Evolutionary conservation across 2,888 invertebrate species (phyloP).

Genomic region (Cerastis rubricosa): DNA sequence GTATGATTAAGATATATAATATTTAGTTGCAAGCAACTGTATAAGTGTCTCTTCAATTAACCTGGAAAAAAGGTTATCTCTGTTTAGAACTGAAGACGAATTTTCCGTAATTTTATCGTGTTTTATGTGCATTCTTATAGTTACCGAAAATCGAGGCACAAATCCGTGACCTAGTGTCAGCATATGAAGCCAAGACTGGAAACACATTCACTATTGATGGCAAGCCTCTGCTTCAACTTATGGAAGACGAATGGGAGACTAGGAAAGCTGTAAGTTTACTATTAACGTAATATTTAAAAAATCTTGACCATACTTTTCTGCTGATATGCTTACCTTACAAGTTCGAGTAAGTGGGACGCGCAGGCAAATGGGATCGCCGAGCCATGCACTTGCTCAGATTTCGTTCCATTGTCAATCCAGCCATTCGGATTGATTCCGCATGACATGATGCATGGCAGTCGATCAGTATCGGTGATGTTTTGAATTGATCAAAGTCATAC

Average conservation of each 20-base stretch:
- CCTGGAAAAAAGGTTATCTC: background rate
- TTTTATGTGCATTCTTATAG: conserved; percentile 42
- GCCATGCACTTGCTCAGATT: background rate
- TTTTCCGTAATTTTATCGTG: background rate
- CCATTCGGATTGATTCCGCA: background rate
- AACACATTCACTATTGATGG: conserved; percentile 92
- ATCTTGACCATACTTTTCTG: background rate
- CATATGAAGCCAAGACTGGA: conserved; percentile 89
- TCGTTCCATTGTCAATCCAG: background rate
- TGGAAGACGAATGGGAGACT: conserved; percentile 91
- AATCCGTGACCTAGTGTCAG: conserved; percentile 89
- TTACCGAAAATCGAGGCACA: conserved; percentile 94
- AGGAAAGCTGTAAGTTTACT: conserved; percentile 89
- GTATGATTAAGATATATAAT: background rate
- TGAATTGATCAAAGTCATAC: background rate
- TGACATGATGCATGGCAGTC: too few species aligned
- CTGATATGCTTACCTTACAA: background rate
- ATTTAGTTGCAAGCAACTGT: background rate
- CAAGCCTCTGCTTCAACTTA: conserved; percentile 91
- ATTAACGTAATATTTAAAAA: background rate
- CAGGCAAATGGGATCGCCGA: background rate
- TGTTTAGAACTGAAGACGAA: background rate
- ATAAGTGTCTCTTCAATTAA: background rate
- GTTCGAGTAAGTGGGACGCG: background rate
- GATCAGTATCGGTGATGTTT: background rate